Conservation (phyloP, 2,888 invertebrate genomes). For the Ormia ochracea region DNA sequence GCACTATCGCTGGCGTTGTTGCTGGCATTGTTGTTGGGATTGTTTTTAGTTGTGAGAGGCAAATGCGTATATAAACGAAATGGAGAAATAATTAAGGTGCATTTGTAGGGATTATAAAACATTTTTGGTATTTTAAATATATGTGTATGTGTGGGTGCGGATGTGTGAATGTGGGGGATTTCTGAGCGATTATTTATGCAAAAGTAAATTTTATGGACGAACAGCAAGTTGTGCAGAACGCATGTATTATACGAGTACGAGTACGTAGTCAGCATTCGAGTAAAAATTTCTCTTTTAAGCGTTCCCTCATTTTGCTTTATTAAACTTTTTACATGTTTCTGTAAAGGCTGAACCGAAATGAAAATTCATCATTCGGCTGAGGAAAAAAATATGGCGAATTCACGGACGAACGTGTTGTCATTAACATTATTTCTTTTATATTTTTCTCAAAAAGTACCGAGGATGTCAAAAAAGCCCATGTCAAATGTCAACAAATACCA, state of each 20-base stretch:
- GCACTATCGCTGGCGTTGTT: too few species aligned
- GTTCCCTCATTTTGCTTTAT: not conserved
- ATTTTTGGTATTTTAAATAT: conserved; percentile 11
- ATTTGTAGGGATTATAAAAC: conserved; percentile 1
- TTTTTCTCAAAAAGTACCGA: too few species aligned
- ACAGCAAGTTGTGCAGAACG: not conserved
- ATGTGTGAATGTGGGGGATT: not conserved
- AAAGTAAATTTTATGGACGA: not conserved
- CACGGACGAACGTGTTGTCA: too few species aligned
- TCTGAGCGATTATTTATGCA: not conserved
- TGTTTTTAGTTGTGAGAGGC: not conserved
- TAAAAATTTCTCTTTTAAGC: not conserved
- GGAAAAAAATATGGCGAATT: too few species aligned
- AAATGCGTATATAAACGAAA: not conserved
- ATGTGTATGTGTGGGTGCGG: too few species aligned
- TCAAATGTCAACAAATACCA: too few species aligned
- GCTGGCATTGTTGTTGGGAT: not conserved
- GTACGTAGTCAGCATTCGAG: not conserved
- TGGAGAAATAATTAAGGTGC: conserved; percentile 15
- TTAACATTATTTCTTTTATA: too few species aligned
- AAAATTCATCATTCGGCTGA: too few species aligned
- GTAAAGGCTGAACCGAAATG: too few species aligned
- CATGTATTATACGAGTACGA: not conserved
- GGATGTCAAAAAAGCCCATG: too few species aligned
- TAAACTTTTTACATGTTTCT: not conserved